Conservation (phyloP, 2,888 invertebrate species). For the Torymus auratus region DNA sequence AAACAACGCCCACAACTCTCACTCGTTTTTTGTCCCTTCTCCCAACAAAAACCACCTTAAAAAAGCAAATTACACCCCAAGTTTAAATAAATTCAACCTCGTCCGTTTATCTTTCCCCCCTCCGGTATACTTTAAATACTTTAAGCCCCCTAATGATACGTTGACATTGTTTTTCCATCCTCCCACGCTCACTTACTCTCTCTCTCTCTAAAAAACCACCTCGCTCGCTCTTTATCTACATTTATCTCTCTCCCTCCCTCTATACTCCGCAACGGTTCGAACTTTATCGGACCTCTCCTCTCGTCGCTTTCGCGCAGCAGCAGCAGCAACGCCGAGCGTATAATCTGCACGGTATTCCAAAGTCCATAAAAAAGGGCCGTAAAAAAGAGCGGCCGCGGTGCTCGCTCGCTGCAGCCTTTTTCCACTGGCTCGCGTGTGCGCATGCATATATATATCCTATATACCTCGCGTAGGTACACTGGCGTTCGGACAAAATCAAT, state of each 20-base stretch:
- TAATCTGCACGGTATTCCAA: constrained; percentile 7
- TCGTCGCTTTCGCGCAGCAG: too few relatives aligned
- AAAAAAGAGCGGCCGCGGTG: constrained; percentile 6
- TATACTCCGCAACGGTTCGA: constrained; percentile 13
- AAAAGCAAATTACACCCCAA: not conserved
- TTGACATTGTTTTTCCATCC: not conserved
- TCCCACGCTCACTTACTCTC: constrained; percentile 1
- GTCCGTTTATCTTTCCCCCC: not conserved
- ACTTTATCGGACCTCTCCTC: constrained; percentile 23
- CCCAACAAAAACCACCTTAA: too few relatives aligned
- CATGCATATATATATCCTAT: not conserved
- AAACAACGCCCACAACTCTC: too few relatives aligned
- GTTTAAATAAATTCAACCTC: constrained; percentile 4
- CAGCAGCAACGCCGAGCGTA: constrained; percentile 1
- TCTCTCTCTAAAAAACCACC: not conserved
- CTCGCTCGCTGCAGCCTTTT: not conserved
- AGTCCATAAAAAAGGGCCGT: constrained; percentile 32
- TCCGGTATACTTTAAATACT: constrained; percentile 10
- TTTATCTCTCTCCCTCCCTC: too few relatives aligned
- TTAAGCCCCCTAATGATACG: not conserved
- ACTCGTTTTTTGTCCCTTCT: too few relatives aligned
- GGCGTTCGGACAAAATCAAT: constrained; percentile 35
- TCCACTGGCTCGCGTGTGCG: constrained; percentile 4
- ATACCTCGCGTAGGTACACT: not conserved
- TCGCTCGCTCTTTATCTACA: constrained; percentile 13